phyloP scores from a whole-genome alignment of 2,797 vertebrate genomes.

The Silurus lanzhouensis region DNA sequence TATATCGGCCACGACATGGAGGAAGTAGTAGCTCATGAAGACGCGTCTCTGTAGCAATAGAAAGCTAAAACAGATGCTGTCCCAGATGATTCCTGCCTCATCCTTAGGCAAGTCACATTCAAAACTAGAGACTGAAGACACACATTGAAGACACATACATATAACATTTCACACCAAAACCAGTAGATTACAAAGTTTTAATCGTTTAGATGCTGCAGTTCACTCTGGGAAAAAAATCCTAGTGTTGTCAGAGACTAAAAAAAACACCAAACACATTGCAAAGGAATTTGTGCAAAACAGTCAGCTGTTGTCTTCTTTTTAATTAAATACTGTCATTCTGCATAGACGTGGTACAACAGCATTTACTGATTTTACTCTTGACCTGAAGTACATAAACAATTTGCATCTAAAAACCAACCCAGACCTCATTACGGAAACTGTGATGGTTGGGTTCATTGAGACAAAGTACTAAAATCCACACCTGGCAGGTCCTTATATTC shows the following conservation, averaged over 20 bases:
- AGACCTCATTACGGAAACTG: neutral
- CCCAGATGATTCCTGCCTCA: constrained; percentile 98
- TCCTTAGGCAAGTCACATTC: constrained; percentile 83
- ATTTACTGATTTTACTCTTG: neutral
- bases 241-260: neutral
- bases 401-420: constrained; percentile 8
- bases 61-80: constrained; percentile 98
- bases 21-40: constrained; percentile 99
- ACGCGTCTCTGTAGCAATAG: constrained; percentile 94
- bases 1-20: constrained; percentile 97
- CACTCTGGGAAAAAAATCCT: neutral
- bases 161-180: constrained; percentile 4
- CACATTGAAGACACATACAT: constrained; percentile 6
- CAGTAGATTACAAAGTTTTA: neutral
- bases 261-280: neutral
- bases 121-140: neutral
- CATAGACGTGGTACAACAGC: neutral
- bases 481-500: constrained; percentile 70
- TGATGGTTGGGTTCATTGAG: neutral
- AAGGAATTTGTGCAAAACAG: neutral
- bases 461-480: neutral
- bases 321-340: neutral
- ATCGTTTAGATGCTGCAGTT: neutral
- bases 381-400: neutral
- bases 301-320: neutral